Evolutionary conservation across 1,140 invertebrate genomes (phyloP), one percentile per base, ranked within the genome.

Genomic region (Dinoponera quadriceps): DNA sequence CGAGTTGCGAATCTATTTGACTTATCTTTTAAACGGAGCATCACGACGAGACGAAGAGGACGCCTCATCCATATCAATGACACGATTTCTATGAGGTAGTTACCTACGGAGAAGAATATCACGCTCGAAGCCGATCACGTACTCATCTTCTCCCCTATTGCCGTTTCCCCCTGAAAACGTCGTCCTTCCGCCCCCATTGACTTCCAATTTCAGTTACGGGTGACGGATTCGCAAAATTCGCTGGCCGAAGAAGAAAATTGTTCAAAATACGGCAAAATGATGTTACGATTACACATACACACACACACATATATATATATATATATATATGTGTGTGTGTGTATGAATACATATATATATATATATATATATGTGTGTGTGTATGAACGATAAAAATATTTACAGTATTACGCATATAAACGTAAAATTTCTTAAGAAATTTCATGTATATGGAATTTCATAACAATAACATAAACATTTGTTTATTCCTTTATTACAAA

Each of bases 61-160:
- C 65, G 48, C 54, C 29, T 84, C 82, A 71, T 88, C 84, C 86
- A 90, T 90, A 89, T 83, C 86, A 88, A 90, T 90, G 84, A 71
- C 27, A 33, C 11, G 22, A 5, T 54, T 27, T 59, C 33, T 38
- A 82, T 57, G 25, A 69, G 38, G 49, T 71, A 57, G 65, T 69
- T 73, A 85, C 75, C 73, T 83, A 33, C 44, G 18, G 18, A 84
- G 54, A 85, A 29, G 22, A 82, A 68, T 66, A 63, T 62, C 65
- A n/a, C 62, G 27, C 44, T 55, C 66, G 29, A 80, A 88, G 84
- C 75, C 51, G 71, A 88, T 86, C 87, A 89, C 84, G 81, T 88
- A 85, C 62, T 86, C 25, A 66, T 73, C 22, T 62, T 51, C 22
- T 54, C 62, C 59, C 55, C 55, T 66, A 78, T 69, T 82, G 63